These are phyloP conservation scores for Argyresthia goedartella DNA, from an alignment of 2,888 invertebrate species.

Conservation along the genomic window DNA sequence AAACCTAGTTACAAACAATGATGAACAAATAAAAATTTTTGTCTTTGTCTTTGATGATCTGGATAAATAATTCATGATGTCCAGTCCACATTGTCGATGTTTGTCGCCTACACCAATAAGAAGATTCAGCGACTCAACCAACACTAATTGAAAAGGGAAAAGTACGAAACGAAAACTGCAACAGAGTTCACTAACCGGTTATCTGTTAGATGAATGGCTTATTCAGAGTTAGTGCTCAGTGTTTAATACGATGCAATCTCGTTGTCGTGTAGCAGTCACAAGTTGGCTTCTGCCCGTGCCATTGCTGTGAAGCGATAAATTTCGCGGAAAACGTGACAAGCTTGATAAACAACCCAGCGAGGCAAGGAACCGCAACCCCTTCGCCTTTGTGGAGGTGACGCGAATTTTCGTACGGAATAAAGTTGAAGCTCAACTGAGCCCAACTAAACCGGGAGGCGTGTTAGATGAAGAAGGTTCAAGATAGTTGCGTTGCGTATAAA, in stretches of 20 bases:
- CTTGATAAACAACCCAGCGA: slow-evolving; percentile 32
- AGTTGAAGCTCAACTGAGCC: not conserved
- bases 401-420: slow-evolving; percentile 2
- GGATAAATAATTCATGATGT: too few species aligned
- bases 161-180: not conserved
- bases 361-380: slow-evolving; percentile 10
- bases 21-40: too few species aligned
- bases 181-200: not conserved
- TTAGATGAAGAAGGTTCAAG: not conserved
- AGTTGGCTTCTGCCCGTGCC: slow-evolving; percentile 7
- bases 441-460: not conserved
- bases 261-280: slow-evolving; percentile 7
- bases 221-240: not conserved
- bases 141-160: too few species aligned
- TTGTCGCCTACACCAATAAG: too few species aligned
- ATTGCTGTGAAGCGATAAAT: slow-evolving; percentile 34
- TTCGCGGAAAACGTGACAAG: slow-evolving; percentile 36
- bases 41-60: too few species aligned
- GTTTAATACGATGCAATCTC: slow-evolving; percentile 5
- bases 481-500: not conserved
- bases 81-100: too few species aligned
- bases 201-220: not conserved
- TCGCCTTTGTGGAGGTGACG: slow-evolving; percentile 5
- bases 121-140: too few species aligned
- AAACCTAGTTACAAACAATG: too few species aligned